These are phyloP conservation scores for Drosophila aldrichi DNA, from an alignment of 2,888 invertebrate genomes.

Conservation along the genomic window DNA sequence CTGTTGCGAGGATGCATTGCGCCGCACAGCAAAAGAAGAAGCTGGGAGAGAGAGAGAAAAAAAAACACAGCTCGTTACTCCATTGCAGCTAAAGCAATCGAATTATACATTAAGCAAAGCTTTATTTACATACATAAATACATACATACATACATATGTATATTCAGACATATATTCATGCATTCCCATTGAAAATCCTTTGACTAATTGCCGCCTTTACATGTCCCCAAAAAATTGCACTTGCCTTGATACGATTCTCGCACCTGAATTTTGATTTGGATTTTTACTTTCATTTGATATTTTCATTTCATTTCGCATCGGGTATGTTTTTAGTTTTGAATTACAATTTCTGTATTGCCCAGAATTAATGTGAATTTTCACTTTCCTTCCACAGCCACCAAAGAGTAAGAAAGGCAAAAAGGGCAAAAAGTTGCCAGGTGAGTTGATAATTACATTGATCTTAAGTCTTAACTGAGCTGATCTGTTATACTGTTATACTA, in stretches of 20 bases:
- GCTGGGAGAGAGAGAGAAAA: neutral
- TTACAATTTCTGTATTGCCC: neutral
- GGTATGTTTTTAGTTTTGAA: constrained; percentile 3
- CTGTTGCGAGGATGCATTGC: constrained; percentile 16
- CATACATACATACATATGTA: too few relatives aligned
- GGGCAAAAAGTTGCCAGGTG: constrained; percentile 84
- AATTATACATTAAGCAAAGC: constrained; percentile 69
- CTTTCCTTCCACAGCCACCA: constrained; percentile 80
- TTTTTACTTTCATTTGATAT: neutral
- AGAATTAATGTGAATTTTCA: neutral
- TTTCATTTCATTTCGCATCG: neutral
- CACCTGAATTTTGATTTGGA: neutral
- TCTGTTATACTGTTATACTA: too few relatives aligned
- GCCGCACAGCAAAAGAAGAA: neutral
- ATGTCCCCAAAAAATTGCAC: neutral
- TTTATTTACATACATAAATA: neutral
- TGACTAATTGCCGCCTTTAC: constrained; percentile 4
- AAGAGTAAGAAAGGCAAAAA: constrained; percentile 84
- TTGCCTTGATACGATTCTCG: too few relatives aligned
- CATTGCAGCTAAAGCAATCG: constrained; percentile 48
- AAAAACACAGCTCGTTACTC: constrained; percentile 17
- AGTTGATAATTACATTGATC: constrained; percentile 48
- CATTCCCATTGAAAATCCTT: neutral
- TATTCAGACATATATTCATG: too few relatives aligned
- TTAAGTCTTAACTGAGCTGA: neutral